These are phyloP conservation scores for Thymelicus sylvestris DNA, from an alignment of 2,888 invertebrate species.

Conservation along the genomic window DNA sequence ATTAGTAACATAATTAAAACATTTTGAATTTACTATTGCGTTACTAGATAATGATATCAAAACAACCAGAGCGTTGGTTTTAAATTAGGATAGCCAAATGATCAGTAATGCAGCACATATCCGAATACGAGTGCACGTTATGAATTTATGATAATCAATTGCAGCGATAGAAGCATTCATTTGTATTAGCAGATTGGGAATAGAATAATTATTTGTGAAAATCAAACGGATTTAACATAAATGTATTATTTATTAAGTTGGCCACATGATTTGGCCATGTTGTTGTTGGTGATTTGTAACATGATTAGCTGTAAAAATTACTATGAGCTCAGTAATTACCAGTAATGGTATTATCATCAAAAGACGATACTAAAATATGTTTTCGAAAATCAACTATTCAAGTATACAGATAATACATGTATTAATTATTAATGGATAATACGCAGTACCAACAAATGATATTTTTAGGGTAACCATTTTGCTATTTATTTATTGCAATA, in stretches of 20 bases:
- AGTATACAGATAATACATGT: no score
- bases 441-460: background rate
- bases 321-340: no score
- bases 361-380: no score
- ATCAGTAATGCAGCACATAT: constrained; percentile 1
- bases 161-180: constrained; percentile 16
- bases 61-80: background rate
- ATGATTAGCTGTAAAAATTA: no score
- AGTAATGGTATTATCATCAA: no score
- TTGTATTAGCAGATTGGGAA: constrained; percentile 14
- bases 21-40: no score
- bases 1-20: no score
- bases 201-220: constrained; percentile 8
- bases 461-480: constrained; percentile 2
- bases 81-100: background rate
- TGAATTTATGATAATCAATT: constrained; percentile 15
- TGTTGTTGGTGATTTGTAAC: background rate
- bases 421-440: background rate
- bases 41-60: background rate
- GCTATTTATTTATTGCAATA: constrained; percentile 8
- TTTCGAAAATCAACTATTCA: no score
- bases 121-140: background rate
- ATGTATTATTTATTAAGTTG: constrained; percentile 25
- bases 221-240: constrained; percentile 24
- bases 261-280: constrained; percentile 6